These are phyloP conservation scores for Polyommatus iphigenia DNA, from an alignment of 2,888 invertebrate genomes.

Conservation along the genomic window DNA sequence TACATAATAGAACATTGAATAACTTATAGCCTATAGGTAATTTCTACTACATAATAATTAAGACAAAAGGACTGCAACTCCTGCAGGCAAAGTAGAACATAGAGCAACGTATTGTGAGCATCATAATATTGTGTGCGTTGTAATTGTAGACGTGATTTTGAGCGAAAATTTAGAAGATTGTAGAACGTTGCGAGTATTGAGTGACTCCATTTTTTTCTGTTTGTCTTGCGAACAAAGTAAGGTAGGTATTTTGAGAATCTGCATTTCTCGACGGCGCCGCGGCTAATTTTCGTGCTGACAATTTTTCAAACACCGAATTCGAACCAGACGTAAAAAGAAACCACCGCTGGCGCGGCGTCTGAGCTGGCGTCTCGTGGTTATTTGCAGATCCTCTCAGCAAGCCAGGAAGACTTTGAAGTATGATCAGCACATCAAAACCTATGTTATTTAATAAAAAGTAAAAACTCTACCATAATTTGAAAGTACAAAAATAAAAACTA, in stretches of 20 bases:
- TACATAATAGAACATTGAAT: too few relatives aligned
- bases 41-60: too few relatives aligned
- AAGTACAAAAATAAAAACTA: too few relatives aligned
- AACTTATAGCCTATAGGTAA: too few relatives aligned
- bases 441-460: too few relatives aligned
- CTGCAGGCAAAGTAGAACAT: too few relatives aligned
- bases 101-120: too few relatives aligned
- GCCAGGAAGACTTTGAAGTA: background rate
- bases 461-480: too few relatives aligned
- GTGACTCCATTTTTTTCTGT: background rate
- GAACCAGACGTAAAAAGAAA: slow-evolving; percentile 16
- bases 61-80: too few relatives aligned
- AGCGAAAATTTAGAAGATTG: too few relatives aligned
- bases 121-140: too few relatives aligned
- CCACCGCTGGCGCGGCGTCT: background rate
- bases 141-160: too few relatives aligned
- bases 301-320: background rate
- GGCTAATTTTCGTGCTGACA: background rate
- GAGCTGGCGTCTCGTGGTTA: background rate
- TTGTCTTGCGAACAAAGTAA: background rate
- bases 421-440: background rate
- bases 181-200: background rate
- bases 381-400: slow-evolving; percentile 1
- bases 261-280: background rate
- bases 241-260: background rate